Evolutionary conservation across 2,113 vertebrate genomes (phyloP).

Genomic region (Nothobranchius furzeri): DNA sequence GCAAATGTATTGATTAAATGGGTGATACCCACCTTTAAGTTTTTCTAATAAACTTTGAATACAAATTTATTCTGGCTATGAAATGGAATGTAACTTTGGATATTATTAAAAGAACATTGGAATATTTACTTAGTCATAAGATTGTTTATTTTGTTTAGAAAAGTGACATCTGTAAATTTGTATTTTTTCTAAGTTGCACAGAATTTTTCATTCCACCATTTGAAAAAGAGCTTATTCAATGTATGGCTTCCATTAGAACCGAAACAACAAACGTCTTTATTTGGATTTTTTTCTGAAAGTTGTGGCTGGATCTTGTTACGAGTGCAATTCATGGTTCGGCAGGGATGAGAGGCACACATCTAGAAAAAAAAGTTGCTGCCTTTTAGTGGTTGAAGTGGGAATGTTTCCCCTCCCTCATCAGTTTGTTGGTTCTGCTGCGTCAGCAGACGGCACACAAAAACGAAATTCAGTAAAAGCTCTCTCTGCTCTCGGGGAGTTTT

Average conservation of each 20-base stretch:
- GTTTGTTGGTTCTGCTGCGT: conserved; percentile 79
- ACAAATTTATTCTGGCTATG: background rate
- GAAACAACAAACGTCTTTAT: conserved; percentile 5
- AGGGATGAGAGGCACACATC: conserved; percentile 53
- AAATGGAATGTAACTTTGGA: background rate
- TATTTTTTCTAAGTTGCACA: conserved; percentile 1
- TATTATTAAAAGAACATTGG: background rate
- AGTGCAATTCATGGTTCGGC: conserved; percentile 73
- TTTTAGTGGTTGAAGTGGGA: conserved; percentile 76
- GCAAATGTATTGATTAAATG: too few relatives aligned
- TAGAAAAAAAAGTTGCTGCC: conserved; percentile 65
- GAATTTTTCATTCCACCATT: background rate
- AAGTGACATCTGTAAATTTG: background rate
- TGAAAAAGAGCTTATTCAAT: background rate
- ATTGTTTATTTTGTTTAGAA: background rate
- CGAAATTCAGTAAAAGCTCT: conserved; percentile 80
- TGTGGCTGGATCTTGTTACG: conserved; percentile 77
- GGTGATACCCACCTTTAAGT: background rate
- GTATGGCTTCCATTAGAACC: conserved; percentile 4
- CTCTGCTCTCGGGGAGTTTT: conserved; percentile 66
- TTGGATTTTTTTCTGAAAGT: conserved; percentile 32
- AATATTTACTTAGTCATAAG: background rate
- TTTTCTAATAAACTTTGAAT: background rate
- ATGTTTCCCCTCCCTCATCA: conserved; percentile 71
- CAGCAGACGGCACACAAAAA: conserved; percentile 82